Conservation (phyloP, 1,140 invertebrate genomes). For the Drosophila albomicans region DNA sequence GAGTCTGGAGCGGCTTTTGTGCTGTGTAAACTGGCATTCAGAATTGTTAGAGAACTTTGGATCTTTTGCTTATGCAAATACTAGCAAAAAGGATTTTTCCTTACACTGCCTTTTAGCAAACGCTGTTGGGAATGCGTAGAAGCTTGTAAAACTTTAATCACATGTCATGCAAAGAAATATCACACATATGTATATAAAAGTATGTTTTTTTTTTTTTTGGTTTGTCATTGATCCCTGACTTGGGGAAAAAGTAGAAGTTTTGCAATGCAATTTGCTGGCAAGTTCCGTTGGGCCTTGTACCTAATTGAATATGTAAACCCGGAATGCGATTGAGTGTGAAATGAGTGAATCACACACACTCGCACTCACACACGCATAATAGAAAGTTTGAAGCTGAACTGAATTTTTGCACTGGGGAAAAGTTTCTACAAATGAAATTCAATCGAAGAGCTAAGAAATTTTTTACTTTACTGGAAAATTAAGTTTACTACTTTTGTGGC, state of each 20-base stretch:
- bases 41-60: slow-evolving; percentile 72
- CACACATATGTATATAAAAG: slow-evolving; percentile 56
- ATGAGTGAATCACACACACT: slow-evolving; percentile 48
- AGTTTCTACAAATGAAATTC: slow-evolving; percentile 40
- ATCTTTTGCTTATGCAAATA: slow-evolving; percentile 67
- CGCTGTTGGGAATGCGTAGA: neutral
- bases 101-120: slow-evolving; percentile 36
- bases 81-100: slow-evolving; percentile 42
- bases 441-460: slow-evolving; percentile 40
- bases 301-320: slow-evolving; percentile 79
- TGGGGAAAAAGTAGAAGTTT: slow-evolving; percentile 39
- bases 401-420: slow-evolving; percentile 23
- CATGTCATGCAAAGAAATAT: slow-evolving; percentile 66
- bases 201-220: slow-evolving; percentile 11
- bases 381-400: slow-evolving; percentile 11
- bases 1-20: slow-evolving; percentile 19
- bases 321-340: slow-evolving; percentile 77
- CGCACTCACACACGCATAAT: neutral
- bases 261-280: slow-evolving; percentile 44
- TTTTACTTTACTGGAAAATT: slow-evolving; percentile 49
- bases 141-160: slow-evolving; percentile 75
- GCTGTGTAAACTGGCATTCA: slow-evolving; percentile 25
- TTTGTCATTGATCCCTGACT: slow-evolving; percentile 67
- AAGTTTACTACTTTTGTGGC: slow-evolving; percentile 67
- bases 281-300: slow-evolving; percentile 36